Base-by-base conservation (phyloP, 2,113 vertebrate genomes). In the Octodon degus region DNA sequence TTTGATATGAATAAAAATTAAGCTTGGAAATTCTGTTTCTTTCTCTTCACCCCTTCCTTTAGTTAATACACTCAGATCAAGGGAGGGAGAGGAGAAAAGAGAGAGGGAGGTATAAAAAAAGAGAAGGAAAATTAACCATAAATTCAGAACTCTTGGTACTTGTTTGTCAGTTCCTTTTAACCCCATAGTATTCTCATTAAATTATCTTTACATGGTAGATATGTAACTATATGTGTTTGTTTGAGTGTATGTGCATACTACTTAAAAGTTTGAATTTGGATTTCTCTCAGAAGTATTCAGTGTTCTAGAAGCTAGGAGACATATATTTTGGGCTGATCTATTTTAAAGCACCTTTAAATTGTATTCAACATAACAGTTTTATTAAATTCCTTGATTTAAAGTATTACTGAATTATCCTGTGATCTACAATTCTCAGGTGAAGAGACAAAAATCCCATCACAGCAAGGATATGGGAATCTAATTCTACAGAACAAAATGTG, bases 341-440 rank as follows among this genome's bases (percentile, higher is more conserved):
- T 84, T 95, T 97, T 92, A 95, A 47, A 96, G n/a, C 27, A 81
- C 67, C 72, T 95, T 97, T 93, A 95, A 94, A 97, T 96, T 95
- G 53, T 90, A 92, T 93, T 97, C 90, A 95, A 72, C 25, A 55
- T 89, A 96, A 76, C 92, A 96, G 43, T 95, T 97, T 97, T 97
- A 97, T 97, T 97, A 96, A 97, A 97, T 96, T 96, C 76, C 82
- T 96, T 97, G 89, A 97, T 96, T 97, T 95, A 96, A 97, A 95
- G 63, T 96, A 93, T 96, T 91, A 86, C 89, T 89, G 92, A 96
- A 94, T 96, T 97, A 96, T 95, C 83, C 67, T 81, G 74, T 92
- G 95, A 96, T 97, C 77, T 97, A 90, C 63, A 96, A 6, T 96
- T 95, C 88, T 96, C 86, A 96, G 81, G 81, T 94, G 90, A 97